phyloP scores from a whole-genome alignment of 2,888 invertebrate species.

The Parelbella ahira region DNA sequence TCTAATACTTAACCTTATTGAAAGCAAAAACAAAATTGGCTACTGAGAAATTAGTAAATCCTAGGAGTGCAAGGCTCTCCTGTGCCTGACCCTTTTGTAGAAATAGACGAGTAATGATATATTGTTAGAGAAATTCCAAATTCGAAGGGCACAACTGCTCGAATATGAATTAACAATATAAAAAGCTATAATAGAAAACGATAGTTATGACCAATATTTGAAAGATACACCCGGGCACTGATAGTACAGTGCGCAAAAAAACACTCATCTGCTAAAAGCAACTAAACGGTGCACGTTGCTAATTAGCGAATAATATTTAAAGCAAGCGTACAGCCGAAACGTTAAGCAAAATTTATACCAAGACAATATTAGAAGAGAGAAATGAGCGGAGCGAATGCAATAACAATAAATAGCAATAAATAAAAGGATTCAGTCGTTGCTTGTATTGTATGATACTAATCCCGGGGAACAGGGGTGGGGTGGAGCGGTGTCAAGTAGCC shows the following conservation, averaged over 20 bases:
- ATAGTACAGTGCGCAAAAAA: slow-evolving; percentile 30
- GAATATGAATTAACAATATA: too few species aligned
- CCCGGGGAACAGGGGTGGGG: slow-evolving; percentile 42
- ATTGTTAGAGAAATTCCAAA: too few species aligned
- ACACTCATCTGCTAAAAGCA: slow-evolving; percentile 50
- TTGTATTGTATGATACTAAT: slow-evolving; percentile 81
- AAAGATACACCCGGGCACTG: slow-evolving; percentile 2
- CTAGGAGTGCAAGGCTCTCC: too few species aligned
- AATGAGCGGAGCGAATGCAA: slow-evolving; percentile 76
- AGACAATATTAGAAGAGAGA: slow-evolving; percentile 77
- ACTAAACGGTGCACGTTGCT: slow-evolving; percentile 34
- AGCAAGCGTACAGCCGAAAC: slow-evolving; percentile 56
- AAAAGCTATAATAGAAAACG: too few species aligned
- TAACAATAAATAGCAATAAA: slow-evolving; percentile 82
- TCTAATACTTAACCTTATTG: too few species aligned
- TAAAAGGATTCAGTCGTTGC: slow-evolving; percentile 81
- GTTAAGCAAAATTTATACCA: slow-evolving; percentile 73
- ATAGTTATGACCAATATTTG: too few species aligned
- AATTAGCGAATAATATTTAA: slow-evolving; percentile 73
- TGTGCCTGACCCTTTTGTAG: too few species aligned
- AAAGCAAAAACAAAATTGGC: too few species aligned
- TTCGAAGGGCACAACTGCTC: too few species aligned
- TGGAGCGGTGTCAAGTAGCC: slow-evolving; percentile 45
- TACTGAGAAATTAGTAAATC: too few species aligned
- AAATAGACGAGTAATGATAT: too few species aligned